Base-by-base conservation (phyloP, 2,888 invertebrate genomes). In the Timema podura region DNA sequence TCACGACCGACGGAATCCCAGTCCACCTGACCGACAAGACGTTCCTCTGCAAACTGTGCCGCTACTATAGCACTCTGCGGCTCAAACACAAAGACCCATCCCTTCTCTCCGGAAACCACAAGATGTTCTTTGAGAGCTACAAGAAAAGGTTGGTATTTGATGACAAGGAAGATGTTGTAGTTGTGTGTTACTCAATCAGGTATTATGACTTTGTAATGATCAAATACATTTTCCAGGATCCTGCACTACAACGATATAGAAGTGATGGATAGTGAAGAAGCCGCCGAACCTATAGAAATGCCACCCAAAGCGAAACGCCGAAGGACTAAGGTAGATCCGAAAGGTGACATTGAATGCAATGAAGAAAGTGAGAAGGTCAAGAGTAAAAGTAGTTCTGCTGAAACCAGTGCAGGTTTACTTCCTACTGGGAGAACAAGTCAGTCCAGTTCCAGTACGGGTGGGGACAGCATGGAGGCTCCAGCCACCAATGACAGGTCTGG, bases 21-120 rank as follows among this genome's bases (percentile, higher is more conserved):
- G 88, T 91, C 13, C 83, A 84, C 76, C 83, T 93, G 76, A 80
- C 82, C 2, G 86, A 88, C 76, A 88, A 89, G 72, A 89, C 90
- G 0, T 91, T 91, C 67, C 88, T 93, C 61, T 94, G 94, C 82
- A 93, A 93, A 82, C 81, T 90, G 45, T 94, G 93, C 77, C 88
- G 91, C 70, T 90, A 91, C 80, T 93, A 91, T 81, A 89, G 90
- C 75, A 87, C 90, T 72, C 80, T 92, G 68, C 83, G 91, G 71
- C 84, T 89, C 76, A 89, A 91, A 72, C 88, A 80, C 74, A 79
- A 78, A 68, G 80, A 82, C 67, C 75, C 79, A 13, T 68, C 74
- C 6, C 75, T 75, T 69, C 74, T 78, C 78, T 68, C 79, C 75
- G 74, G 81, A 76, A 78, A 84, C 82, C 80, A 86, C 81, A 77